A percentile compares a stretch with the other conserved stretches of the same genome.
These are phyloP conservation scores for Thyatira batis DNA, from an alignment of 2,888 invertebrate genomes.

Conservation along the genomic window DNA sequence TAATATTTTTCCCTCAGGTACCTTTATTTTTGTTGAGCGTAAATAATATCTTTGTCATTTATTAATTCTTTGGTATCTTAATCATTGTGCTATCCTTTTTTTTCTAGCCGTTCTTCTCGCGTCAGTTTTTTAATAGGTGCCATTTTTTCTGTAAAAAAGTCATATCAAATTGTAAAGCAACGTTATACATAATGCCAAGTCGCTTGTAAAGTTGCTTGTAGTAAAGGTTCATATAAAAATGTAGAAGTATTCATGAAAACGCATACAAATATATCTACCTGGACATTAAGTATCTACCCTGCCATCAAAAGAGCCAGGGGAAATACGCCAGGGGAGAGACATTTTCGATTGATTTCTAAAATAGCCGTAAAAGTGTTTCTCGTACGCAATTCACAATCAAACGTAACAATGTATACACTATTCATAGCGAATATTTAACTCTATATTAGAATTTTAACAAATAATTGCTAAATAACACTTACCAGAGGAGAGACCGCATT, in stretches of 20 bases:
- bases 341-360: slow-evolving; percentile 17
- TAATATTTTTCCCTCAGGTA: slow-evolving; percentile 11
- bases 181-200: too few species aligned
- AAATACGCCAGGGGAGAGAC: slow-evolving; percentile 12
- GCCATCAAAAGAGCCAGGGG: slow-evolving; percentile 3
- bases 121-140: slow-evolving; percentile 11
- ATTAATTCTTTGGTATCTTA: slow-evolving; percentile 15
- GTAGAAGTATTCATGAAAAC: background rate
- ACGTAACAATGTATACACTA: slow-evolving; percentile 15
- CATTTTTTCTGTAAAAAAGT: background rate
- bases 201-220: too few species aligned
- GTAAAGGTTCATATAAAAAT: too few species aligned
- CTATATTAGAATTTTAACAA: slow-evolving; percentile 12
- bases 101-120: slow-evolving; percentile 11
- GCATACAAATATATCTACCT: slow-evolving; percentile 7
- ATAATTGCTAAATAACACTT: slow-evolving; percentile 2
- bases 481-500: background rate
- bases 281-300: slow-evolving; percentile 5
- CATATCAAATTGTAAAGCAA: background rate
- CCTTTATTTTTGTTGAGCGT: slow-evolving; percentile 11
- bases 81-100: slow-evolving; percentile 11
- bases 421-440: slow-evolving; percentile 13
- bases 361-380: slow-evolving; percentile 18
- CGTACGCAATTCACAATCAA: slow-evolving; percentile 13
- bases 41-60: slow-evolving; percentile 13